Evolutionary conservation across 2,888 invertebrate species (phyloP).

Genomic region (Aricia artaxerxes): DNA sequence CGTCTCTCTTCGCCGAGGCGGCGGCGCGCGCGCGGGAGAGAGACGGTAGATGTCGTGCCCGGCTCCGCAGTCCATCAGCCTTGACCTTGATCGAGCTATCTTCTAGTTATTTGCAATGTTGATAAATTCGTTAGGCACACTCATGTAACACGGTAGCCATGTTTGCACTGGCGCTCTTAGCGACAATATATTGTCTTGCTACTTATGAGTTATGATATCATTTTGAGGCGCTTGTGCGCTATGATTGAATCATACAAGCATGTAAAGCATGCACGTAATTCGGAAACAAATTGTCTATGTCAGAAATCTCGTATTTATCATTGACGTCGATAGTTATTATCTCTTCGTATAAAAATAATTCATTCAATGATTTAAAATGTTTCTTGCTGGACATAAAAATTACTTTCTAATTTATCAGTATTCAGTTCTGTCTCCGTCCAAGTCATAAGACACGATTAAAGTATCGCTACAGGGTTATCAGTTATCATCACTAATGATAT

Average conservation of each 20-base stretch:
- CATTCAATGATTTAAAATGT: not conserved
- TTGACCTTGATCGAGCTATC: slow-evolving; percentile 69
- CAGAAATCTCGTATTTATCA: not conserved
- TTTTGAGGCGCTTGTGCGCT: not conserved
- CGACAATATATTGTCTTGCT: not conserved
- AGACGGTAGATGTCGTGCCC: slow-evolving; percentile 49
- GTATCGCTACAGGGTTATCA: slow-evolving; percentile 10
- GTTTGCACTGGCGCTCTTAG: slow-evolving; percentile 9
- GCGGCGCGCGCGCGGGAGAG: slow-evolving; percentile 46
- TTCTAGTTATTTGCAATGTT: slow-evolving; percentile 57
- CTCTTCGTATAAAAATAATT: not conserved
- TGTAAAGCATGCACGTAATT: too few relatives aligned
- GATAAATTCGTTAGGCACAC: slow-evolving; percentile 34
- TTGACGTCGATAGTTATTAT: not conserved
- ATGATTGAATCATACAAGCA: not conserved
- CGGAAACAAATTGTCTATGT: too few relatives aligned
- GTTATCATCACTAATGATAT: not conserved
- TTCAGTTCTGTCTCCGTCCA: not conserved
- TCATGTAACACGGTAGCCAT: slow-evolving; percentile 23
- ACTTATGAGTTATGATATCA: not conserved
- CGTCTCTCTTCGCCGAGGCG: slow-evolving; percentile 46
- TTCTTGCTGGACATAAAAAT: not conserved
- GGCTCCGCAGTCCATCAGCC: slow-evolving; percentile 52
- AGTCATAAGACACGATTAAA: slow-evolving; percentile 8
- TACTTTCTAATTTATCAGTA: not conserved